Evolutionary conservation across 1,140 invertebrate genomes (phyloP).

Genomic region (Trichonephila clavipes): DNA sequence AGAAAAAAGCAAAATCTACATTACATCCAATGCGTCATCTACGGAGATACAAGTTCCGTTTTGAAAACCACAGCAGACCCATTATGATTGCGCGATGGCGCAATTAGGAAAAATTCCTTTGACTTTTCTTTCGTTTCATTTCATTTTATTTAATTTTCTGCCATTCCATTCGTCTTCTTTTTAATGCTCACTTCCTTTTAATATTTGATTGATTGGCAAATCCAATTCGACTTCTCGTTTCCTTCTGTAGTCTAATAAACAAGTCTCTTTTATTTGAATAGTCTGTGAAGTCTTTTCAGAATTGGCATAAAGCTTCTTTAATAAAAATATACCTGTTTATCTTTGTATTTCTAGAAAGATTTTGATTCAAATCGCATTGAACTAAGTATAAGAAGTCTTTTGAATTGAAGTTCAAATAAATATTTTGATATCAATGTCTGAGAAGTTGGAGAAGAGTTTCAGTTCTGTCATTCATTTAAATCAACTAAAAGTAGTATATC

Average conservation of each 20-base stretch:
- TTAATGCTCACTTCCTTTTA: not conserved
- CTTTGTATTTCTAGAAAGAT: no score
- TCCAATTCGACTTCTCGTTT: not conserved
- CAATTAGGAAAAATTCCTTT: not conserved
- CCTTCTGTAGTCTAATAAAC: not conserved
- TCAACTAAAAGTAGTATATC: no score
- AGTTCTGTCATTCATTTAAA: no score
- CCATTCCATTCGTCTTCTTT: not conserved
- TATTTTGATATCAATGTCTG: no score
- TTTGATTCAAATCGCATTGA: no score
- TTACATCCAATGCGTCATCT: not conserved
- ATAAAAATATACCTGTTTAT: not conserved
- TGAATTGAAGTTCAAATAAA: no score
- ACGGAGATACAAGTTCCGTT: not conserved
- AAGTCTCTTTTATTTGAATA: not conserved
- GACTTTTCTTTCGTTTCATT: not conserved
- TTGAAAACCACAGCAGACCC: not conserved
- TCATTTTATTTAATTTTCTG: not conserved
- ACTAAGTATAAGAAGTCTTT: no score
- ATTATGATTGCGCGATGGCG: not conserved
- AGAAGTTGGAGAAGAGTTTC: no score
- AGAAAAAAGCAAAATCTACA: not conserved
- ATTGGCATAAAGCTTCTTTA: not conserved
- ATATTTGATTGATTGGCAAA: not conserved
- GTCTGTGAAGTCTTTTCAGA: not conserved